These are phyloP conservation scores for Acanthisitta chloris DNA, from an alignment of 2,113 vertebrate genomes.

Conservation along the genomic window DNA sequence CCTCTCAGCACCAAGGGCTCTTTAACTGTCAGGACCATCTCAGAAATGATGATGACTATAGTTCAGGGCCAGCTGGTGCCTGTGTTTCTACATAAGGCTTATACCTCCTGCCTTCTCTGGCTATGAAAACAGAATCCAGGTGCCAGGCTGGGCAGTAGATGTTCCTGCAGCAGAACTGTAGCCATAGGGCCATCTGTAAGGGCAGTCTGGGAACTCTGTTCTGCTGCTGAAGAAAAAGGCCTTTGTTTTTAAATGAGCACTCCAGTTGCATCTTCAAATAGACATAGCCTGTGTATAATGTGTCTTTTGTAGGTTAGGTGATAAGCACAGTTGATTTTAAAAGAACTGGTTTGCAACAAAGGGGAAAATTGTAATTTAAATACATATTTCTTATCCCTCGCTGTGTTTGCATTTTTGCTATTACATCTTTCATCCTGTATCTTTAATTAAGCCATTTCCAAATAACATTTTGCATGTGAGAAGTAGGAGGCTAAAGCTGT, in stretches of 20 bases:
- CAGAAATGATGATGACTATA: background rate
- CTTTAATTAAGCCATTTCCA: background rate
- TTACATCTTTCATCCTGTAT: background rate
- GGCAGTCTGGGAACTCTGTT: background rate
- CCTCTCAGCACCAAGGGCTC: background rate
- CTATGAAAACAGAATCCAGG: background rate
- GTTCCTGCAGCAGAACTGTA: background rate
- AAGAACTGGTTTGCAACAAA: conserved; percentile 7
- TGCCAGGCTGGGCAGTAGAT: background rate
- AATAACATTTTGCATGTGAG: background rate
- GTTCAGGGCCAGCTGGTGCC: background rate
- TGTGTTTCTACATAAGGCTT: background rate
- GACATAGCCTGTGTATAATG: background rate
- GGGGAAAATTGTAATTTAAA: background rate
- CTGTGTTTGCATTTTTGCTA: background rate
- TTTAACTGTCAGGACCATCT: background rate
- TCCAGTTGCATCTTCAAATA: background rate
- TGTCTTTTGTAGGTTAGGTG: background rate
- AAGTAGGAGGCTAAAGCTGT: background rate
- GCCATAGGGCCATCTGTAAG: background rate
- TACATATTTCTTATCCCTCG: background rate
- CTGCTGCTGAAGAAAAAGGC: background rate
- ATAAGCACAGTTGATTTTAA: background rate
- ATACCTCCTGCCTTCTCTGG: background rate
- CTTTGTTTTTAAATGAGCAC: background rate